A percentile compares a stretch with the other conserved stretches of the same genome.
These are phyloP conservation scores for Byasa hedistus DNA, from an alignment of 2,888 invertebrate species.

Conservation along the genomic window DNA sequence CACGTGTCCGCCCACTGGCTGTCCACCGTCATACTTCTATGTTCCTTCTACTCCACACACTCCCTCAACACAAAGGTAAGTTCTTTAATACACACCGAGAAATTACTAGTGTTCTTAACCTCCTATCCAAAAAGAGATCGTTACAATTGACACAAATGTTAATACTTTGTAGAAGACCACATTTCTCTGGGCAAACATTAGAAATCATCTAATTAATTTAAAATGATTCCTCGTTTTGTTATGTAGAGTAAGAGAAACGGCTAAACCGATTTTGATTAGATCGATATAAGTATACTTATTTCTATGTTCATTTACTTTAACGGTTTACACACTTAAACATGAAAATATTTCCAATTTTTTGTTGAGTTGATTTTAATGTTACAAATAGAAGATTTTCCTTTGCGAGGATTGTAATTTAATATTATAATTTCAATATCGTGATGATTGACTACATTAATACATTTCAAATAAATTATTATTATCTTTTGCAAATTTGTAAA, in stretches of 20 bases:
- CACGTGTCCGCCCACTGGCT: conserved; percentile 67
- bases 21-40: conserved; percentile 62
- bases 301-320: no score
- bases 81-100: background rate
- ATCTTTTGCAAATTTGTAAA: background rate
- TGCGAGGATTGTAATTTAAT: background rate
- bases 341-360: no score
- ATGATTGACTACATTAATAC: background rate
- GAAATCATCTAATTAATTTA: no score
- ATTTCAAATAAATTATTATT: background rate
- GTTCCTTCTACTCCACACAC: conserved; percentile 66
- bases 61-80: conserved; percentile 70
- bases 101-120: background rate
- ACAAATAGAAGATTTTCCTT: background rate
- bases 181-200: no score
- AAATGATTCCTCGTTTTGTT: no score
- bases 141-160: background rate
- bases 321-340: no score
- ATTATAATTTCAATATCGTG: background rate
- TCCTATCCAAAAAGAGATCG: background rate
- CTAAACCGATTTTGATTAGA: no score
- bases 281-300: no score
- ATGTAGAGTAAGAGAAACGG: no score
- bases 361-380: no score
- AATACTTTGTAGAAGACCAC: no score